These are phyloP conservation scores for Gymnocypris eckloni DNA, from an alignment of 2,797 vertebrate genomes.

Conservation along the genomic window DNA sequence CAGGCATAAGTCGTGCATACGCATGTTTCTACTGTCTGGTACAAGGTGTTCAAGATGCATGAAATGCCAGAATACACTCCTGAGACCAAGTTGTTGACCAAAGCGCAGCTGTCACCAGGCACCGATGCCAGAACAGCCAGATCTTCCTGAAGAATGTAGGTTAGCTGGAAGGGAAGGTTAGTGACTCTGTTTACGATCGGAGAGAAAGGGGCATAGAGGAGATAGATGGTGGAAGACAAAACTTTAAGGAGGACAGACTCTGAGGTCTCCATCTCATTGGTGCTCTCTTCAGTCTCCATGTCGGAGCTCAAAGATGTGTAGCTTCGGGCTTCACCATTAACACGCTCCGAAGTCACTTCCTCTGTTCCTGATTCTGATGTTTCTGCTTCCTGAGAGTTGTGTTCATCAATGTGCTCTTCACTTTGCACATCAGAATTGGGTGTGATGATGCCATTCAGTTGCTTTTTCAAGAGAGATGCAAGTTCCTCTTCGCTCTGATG, in stretches of 20 bases:
- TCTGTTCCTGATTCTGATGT: conserved; percentile 23
- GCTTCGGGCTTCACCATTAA: conserved; percentile 11
- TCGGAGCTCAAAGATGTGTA: conserved; percentile 22
- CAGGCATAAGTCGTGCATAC: conserved; percentile 66
- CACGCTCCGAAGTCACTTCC: conserved; percentile 33
- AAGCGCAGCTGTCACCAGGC: conserved; percentile 68
- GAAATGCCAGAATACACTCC: conserved; percentile 69
- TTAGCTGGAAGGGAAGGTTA: conserved; percentile 74
- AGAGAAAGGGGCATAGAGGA: conserved; percentile 71
- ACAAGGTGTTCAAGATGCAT: conserved; percentile 63
- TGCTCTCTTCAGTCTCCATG: conserved; percentile 40
- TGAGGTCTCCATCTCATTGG: conserved; percentile 48
- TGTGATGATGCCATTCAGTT: conserved; percentile 28
- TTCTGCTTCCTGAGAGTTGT: not conserved
- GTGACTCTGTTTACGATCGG: conserved; percentile 72
- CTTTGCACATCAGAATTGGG: conserved; percentile 29
- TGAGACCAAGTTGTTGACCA: conserved; percentile 74
- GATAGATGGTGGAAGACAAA: conserved; percentile 69
- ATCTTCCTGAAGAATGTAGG: conserved; percentile 76
- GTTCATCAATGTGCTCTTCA: not conserved
- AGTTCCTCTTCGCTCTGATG: conserved; percentile 41
- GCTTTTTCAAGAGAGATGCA: conserved; percentile 40
- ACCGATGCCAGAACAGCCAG: conserved; percentile 71
- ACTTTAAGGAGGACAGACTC: conserved; percentile 67
- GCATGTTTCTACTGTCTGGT: conserved; percentile 60